Evolutionary conservation across 2,888 invertebrate species (phyloP), one percentile per base, ranked within the genome.

Genomic region (Timandra comae): DNA sequence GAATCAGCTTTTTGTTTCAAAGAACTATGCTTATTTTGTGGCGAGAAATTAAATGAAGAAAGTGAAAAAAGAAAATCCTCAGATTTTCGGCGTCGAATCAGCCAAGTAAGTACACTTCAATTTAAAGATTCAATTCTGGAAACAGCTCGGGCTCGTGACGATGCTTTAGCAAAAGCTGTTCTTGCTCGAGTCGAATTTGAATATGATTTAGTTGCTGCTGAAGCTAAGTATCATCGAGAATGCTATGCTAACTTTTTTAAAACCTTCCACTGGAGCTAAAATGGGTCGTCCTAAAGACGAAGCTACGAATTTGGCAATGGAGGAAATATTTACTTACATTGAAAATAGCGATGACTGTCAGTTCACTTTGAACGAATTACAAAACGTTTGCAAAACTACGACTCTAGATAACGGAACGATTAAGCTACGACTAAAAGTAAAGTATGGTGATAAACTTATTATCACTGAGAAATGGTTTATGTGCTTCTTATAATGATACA

Each of bases 211-310:
- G 41, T 49, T 39, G 45, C 43, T 52, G 43, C 33, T 41, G 61
- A 52, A 22, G 64, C 63, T 51, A 59, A 61, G 27, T 65, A 67
- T 48, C 56, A 66, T 51, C 12, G 32, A 7, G 41, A 55, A 49
- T 68, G 61, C 33, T 58, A 50, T 40, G 36, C 6, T 49, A 36
- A 33, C n/a, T 10, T 66, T 65, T 33, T 29, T 62, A 32, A 63
- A 38, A 57, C 59, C 57, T 24, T 27, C 32, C 28, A 63, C 52
- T 49, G 58, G 59, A 12, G 35, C 8, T 62, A 52, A 60, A 60
- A 29, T 52, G 13, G 61, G 63, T 49, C 60, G 61, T 56, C 62
- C 59, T 47, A 19, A 59, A 61, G 47, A 46, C 35, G 55, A 58
- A 38, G 16, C 48, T 41, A 47, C 33, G 29, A 54, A 56, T 44